phyloP scores from a whole-genome alignment of 2,113 vertebrate species.

The Tretioscincus oriximinensis region DNA sequence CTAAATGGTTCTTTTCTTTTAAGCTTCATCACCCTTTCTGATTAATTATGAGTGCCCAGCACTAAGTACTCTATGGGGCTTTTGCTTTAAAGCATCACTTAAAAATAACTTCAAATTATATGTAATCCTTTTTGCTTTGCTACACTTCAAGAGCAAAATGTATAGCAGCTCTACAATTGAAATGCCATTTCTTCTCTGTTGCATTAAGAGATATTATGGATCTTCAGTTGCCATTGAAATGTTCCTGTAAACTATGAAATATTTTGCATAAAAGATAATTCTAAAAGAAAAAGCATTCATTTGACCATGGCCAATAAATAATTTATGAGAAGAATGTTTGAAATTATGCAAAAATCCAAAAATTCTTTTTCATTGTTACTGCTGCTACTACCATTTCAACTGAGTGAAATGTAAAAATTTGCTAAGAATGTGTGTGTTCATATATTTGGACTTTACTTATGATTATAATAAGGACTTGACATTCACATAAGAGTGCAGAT shows the following conservation, averaged over 20 bases:
- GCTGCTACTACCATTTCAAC: slow-evolving; percentile 68
- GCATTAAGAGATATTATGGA: slow-evolving; percentile 64
- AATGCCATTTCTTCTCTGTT: slow-evolving; percentile 64
- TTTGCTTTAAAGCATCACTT: slow-evolving; percentile 53
- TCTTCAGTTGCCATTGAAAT: slow-evolving; percentile 74
- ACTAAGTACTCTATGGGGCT: slow-evolving; percentile 14
- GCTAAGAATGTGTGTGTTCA: slow-evolving; percentile 38
- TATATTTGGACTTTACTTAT: too few species aligned
- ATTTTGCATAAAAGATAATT: slow-evolving; percentile 77
- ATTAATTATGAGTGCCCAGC: not conserved
- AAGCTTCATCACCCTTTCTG: not conserved
- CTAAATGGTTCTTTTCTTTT: slow-evolving; percentile 3
- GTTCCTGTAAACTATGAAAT: slow-evolving; percentile 71
- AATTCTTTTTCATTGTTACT: slow-evolving; percentile 52
- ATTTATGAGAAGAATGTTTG: slow-evolving; percentile 75
- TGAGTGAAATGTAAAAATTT: slow-evolving; percentile 75
- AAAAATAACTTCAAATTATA: slow-evolving; percentile 64
- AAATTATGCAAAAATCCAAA: slow-evolving; percentile 78
- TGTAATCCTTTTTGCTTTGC: slow-evolving; percentile 59
- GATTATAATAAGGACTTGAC: too few species aligned
- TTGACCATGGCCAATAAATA: slow-evolving; percentile 79
- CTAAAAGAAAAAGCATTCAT: slow-evolving; percentile 72
- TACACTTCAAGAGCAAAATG: slow-evolving; percentile 59
- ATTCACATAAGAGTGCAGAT: too few species aligned
- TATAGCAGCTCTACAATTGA: slow-evolving; percentile 64